phyloP scores from a whole-genome alignment of 1,140 invertebrate species.

The Choristoneura fumiferana region DNA sequence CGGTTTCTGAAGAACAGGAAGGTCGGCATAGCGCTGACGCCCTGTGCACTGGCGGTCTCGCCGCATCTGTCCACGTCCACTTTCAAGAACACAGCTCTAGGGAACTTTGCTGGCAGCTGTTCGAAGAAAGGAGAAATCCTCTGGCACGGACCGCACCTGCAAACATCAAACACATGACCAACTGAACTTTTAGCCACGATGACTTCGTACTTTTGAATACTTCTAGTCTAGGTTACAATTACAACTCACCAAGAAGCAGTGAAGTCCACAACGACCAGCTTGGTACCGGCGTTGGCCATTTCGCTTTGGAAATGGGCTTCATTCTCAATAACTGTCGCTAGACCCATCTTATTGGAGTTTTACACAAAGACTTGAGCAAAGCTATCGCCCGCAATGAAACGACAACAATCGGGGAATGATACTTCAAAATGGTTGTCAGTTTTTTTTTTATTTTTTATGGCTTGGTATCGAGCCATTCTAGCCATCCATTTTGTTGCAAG shows the following conservation, averaged over 20 bases:
- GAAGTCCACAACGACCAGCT: slow-evolving; percentile 96
- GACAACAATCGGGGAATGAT: slow-evolving; percentile 41
- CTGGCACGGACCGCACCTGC: slow-evolving; percentile 96
- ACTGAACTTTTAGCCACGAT: slow-evolving; percentile 34
- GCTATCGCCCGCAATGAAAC: slow-evolving; percentile 28
- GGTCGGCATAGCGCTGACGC: slow-evolving; percentile 97
- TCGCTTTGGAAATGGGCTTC: slow-evolving; percentile 92
- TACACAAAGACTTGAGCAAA: slow-evolving; percentile 31
- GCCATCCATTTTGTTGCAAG: too few relatives aligned
- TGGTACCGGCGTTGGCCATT: slow-evolving; percentile 87
- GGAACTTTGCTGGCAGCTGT: slow-evolving; percentile 90
- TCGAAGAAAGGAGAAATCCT: slow-evolving; percentile 95
- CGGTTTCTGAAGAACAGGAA: slow-evolving; percentile 97
- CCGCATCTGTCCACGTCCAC: slow-evolving; percentile 95
- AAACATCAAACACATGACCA: slow-evolving; percentile 28
- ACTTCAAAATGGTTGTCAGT: slow-evolving; percentile 53
- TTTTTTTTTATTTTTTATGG: too few relatives aligned
- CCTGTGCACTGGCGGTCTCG: slow-evolving; percentile 90
- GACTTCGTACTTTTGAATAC: slow-evolving; percentile 46
- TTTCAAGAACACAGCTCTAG: slow-evolving; percentile 95
- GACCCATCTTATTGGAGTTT: slow-evolving; percentile 55
- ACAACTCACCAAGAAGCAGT: slow-evolving; percentile 90
- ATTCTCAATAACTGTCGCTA: slow-evolving; percentile 78
- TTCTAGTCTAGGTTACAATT: slow-evolving; percentile 53
- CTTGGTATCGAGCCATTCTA: too few relatives aligned